Conservation (phyloP, 2,888 invertebrate species). For the Rhodophaea formosa region DNA sequence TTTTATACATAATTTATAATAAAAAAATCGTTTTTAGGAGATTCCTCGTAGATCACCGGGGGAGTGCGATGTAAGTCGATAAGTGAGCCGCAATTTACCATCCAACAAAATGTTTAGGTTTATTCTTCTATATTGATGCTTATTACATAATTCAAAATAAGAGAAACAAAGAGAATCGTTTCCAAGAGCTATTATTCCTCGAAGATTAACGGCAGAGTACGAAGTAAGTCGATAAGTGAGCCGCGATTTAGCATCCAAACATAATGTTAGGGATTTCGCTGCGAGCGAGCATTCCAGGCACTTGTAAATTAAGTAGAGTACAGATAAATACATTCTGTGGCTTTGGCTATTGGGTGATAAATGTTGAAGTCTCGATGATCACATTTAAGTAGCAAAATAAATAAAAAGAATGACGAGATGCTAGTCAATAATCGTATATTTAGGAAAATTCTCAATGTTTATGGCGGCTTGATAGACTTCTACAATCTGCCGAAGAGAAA, state of each 20-base stretch:
- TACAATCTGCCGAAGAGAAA: too few relatives aligned
- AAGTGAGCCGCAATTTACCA: slow-evolving; percentile 17
- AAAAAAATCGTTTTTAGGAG: background rate
- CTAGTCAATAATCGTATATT: too few relatives aligned
- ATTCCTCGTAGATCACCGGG: slow-evolving; percentile 9
- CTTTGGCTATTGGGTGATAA: too few relatives aligned
- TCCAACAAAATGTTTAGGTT: slow-evolving; percentile 14
- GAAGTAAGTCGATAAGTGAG: slow-evolving; percentile 16
- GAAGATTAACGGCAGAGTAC: slow-evolving; percentile 9
- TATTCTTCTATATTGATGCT: background rate
- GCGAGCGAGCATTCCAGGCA: background rate
- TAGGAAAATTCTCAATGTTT: too few relatives aligned
- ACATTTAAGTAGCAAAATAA: too few relatives aligned
- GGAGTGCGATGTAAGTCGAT: slow-evolving; percentile 14
- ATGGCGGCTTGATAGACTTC: too few relatives aligned
- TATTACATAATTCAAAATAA: background rate
- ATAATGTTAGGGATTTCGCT: slow-evolving; percentile 13
- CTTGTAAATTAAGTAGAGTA: background rate
- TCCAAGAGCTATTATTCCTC: slow-evolving; percentile 6
- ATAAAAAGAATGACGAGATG: too few relatives aligned
- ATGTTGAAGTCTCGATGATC: too few relatives aligned
- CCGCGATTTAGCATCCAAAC: slow-evolving; percentile 18
- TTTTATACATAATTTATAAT: background rate
- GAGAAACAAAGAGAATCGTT: slow-evolving; percentile 1
- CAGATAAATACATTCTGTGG: too few relatives aligned